Conservation (phyloP, 2,888 invertebrate species). For the Drosophila parthenogenetica region DNA sequence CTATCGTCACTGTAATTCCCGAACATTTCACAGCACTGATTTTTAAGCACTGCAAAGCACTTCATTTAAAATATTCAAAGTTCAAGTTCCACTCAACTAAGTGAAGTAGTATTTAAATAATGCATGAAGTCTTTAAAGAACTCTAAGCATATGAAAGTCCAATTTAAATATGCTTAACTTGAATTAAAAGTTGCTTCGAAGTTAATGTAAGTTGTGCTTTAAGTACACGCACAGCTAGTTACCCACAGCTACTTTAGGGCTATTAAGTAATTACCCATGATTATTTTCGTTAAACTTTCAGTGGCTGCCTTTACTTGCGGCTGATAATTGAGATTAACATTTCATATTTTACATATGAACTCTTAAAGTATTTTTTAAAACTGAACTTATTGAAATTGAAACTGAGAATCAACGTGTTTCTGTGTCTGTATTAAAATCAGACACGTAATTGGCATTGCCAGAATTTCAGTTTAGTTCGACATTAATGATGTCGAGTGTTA, state of each 20-base stretch:
- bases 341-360: too few species aligned
- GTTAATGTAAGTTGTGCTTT: not conserved
- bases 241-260: not conserved
- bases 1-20: too few species aligned
- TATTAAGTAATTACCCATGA: slow-evolving; percentile 1
- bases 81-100: not conserved
- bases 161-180: slow-evolving; percentile 2
- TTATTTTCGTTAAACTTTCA: not conserved
- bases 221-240: not conserved
- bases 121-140: not conserved
- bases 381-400: not conserved
- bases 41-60: too few species aligned
- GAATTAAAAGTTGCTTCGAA: not conserved
- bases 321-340: not conserved
- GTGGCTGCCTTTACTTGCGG: not conserved
- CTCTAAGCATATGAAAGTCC: not conserved
- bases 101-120: not conserved
- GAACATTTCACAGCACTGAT: too few species aligned
- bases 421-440: not conserved
- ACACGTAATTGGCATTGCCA: not conserved
- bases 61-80: not conserved
- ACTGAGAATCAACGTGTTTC: not conserved
- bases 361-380: too few species aligned
- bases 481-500: slow-evolving; percentile 14
- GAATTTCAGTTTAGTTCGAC: slow-evolving; percentile 7